Conservation (phyloP, 2,113 vertebrate species). For the Lota lota region DNA sequence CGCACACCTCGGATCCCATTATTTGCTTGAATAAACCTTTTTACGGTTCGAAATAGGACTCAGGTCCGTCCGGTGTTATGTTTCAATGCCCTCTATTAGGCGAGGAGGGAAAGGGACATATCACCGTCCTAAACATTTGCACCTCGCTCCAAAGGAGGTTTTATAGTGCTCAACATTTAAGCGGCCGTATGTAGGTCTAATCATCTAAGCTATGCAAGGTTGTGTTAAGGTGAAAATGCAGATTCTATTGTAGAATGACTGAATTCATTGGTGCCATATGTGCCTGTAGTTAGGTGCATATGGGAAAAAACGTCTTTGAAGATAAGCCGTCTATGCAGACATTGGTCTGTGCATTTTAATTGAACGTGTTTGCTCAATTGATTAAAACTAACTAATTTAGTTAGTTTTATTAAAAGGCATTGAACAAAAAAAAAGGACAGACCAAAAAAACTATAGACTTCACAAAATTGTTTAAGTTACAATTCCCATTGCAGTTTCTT, state of each 20-base stretch:
- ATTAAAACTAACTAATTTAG: too few relatives aligned
- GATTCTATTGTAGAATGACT: neutral
- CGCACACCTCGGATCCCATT: conserved; percentile 91
- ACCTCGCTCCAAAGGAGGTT: conserved; percentile 39
- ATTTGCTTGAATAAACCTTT: conserved; percentile 99
- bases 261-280: conserved; percentile 7
- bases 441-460: too few relatives aligned
- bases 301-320: too few relatives aligned
- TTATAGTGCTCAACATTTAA: conserved; percentile 11
- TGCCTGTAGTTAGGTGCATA: neutral
- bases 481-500: too few relatives aligned
- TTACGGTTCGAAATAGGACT: conserved; percentile 84
- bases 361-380: too few relatives aligned
- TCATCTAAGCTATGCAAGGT: conserved; percentile 53
- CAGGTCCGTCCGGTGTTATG: conserved; percentile 85
- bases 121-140: conserved; percentile 76
- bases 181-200: conserved; percentile 35
- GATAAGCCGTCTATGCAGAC: too few relatives aligned
- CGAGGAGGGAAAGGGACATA: conserved; percentile 75
- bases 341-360: too few relatives aligned
- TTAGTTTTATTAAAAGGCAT: too few relatives aligned
- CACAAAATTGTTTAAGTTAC: too few relatives aligned
- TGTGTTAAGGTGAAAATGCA: conserved; percentile 17
- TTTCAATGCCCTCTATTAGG: conserved; percentile 85
- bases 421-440: too few relatives aligned